Percentiles rank a stretch among this genome's conserved stretches.
Conservation (phyloP, 2,113 vertebrate species). For the Malurus melanocephalus region DNA sequence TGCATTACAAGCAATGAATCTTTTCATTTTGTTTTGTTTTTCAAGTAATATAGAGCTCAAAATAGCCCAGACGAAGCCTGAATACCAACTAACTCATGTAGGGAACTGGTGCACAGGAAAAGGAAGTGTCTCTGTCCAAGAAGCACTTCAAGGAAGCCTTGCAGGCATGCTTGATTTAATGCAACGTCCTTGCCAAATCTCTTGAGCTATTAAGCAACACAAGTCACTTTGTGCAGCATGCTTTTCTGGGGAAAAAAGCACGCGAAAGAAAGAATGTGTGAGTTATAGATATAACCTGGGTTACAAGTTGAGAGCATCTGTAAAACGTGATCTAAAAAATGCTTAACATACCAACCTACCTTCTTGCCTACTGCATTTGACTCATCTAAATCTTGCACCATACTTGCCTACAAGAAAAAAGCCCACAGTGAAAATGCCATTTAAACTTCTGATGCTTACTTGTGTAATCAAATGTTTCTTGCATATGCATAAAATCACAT, state of each 20-base stretch:
- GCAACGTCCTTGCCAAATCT: background rate
- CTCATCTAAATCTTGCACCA: background rate
- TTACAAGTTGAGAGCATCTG: background rate
- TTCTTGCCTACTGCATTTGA: background rate
- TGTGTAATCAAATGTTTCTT: background rate
- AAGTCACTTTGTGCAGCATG: background rate
- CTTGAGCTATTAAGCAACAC: background rate
- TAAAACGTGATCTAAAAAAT: background rate
- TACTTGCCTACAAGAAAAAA: background rate
- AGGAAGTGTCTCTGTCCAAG: slow-evolving; percentile 37
- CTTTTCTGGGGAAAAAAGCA: background rate
- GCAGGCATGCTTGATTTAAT: background rate
- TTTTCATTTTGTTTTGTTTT: slow-evolving; percentile 41
- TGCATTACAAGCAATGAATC: slow-evolving; percentile 27
- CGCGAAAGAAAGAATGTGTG: background rate
- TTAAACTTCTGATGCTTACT: background rate
- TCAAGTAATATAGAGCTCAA: background rate
- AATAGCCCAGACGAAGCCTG: background rate
- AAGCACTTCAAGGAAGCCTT: slow-evolving; percentile 7
- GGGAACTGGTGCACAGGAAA: background rate
- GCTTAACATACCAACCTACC: background rate
- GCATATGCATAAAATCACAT: background rate
- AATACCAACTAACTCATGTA: background rate
- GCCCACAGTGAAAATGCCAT: background rate
- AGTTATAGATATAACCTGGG: background rate